Evolutionary conservation across 2,888 invertebrate species (phyloP).

Genomic region (Pycnomerus fuliginosus): DNA sequence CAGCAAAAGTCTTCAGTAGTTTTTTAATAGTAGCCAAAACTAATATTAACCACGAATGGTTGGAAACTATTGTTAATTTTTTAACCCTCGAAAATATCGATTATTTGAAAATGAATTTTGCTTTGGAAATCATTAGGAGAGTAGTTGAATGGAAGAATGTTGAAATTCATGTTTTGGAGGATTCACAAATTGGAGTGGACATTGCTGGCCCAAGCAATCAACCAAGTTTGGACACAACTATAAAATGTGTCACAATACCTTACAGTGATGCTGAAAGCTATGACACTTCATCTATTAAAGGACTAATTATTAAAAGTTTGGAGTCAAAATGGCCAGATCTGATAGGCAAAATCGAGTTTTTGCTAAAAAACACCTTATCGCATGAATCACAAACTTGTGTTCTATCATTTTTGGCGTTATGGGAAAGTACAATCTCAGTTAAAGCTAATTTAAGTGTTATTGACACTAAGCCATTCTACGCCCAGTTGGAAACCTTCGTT

Average conservation of each 20-base stretch:
- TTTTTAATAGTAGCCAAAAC: constrained; percentile 83
- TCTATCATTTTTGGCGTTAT: constrained; percentile 79
- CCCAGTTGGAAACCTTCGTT: constrained; percentile 79
- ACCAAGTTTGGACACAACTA: constrained; percentile 22
- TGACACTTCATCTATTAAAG: constrained; percentile 84
- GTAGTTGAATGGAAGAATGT: constrained; percentile 88
- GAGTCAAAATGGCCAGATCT: constrained; percentile 83
- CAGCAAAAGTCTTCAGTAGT: constrained; percentile 76
- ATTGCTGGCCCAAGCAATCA: constrained; percentile 39
- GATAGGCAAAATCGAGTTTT: constrained; percentile 67
- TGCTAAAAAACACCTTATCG: constrained; percentile 58
- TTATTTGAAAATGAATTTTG: constrained; percentile 75
- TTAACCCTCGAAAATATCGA: constrained; percentile 67
- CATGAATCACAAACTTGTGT: constrained; percentile 67
- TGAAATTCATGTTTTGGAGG: constrained; percentile 77
- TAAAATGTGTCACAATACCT: constrained; percentile 60
- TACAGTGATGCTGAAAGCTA: constrained; percentile 79
- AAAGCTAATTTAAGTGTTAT: constrained; percentile 87
- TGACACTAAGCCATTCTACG: constrained; percentile 86
- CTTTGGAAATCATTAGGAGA: constrained; percentile 79
- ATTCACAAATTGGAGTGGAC: constrained; percentile 53
- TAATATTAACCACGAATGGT: constrained; percentile 76
- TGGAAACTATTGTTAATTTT: constrained; percentile 74
- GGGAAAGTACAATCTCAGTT: constrained; percentile 89
- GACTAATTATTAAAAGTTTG: constrained; percentile 79